Base-by-base conservation (phyloP, 2,797 vertebrate species). In the Silurus lanzhouensis region DNA sequence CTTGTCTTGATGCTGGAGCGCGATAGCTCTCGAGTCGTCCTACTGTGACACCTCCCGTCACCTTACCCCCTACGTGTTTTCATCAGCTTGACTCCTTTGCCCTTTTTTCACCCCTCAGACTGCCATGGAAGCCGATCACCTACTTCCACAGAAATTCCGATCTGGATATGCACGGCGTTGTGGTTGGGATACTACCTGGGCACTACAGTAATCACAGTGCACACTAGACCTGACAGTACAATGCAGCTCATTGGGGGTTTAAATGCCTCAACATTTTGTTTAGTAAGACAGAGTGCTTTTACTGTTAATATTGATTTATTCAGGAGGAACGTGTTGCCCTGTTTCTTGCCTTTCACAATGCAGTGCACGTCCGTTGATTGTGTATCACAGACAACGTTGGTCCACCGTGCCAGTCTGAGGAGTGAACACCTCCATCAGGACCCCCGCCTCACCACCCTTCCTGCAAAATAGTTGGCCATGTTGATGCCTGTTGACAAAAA, bases 381-480 rank as follows among this genome's bases (percentile, higher is more conserved):
- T 89, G 93, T 95, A 52, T 7, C 94, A 92, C 90, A 88, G 82
- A 38, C 89, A 86, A 91, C 44, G 46, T 67, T 89, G 90, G 90
- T 89, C 91, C 86, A 58, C 89, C 89, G 91, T 94, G 93, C 94
- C 93, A 90, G 95, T 96, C 97, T 97, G 96, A 96, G 96, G 97
- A 97, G 97, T 95, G 97, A 99, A 96, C 96, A 94, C 95, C 94
- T 96, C 95, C 96, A 86, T 96, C 94, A 96, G 96, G 96, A 96
- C 93, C 92, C 91, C 91, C 83, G 85, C 81, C 86, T 88, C 93
- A 92, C 94, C 90, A 93, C 91, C 93, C 90, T 85, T 89, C 90
- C 92, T 88, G 87, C 91, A 92, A 92, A 95, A 93, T 88, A 93
- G 95, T 98, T 97, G 96, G 97, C 98, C 97, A 97, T 97, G 96